Percentiles rank a stretch among this genome's conserved stretches.
These are phyloP conservation scores for Myiotriccus ornatus DNA, from an alignment of 2,797 vertebrate genomes.

Conservation along the genomic window DNA sequence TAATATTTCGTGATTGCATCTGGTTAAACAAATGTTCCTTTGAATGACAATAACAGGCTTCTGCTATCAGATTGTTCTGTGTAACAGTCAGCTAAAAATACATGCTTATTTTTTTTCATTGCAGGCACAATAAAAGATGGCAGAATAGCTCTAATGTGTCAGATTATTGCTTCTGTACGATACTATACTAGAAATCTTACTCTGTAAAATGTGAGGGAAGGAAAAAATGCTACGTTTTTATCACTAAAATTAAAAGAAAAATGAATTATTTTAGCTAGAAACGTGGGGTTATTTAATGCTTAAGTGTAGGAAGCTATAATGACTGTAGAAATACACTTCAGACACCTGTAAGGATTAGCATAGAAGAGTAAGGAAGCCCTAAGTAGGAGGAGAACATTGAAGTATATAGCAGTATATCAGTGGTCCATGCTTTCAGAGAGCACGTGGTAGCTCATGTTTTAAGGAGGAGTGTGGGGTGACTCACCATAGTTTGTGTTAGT, in stretches of 20 bases:
- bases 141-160: not conserved
- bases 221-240: not conserved
- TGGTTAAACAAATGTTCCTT: constrained; percentile 28
- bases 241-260: constrained; percentile 2
- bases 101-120: not conserved
- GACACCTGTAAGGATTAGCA: not conserved
- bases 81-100: constrained; percentile 28
- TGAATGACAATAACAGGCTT: constrained; percentile 27
- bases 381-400: not conserved
- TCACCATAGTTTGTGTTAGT: not conserved
- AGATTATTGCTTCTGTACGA: not conserved
- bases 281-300: not conserved
- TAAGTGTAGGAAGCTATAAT: constrained; percentile 4
- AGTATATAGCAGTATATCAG: not conserved
- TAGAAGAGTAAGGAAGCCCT: not conserved
- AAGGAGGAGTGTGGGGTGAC: no score
- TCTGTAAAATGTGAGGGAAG: not conserved
- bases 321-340: not conserved
- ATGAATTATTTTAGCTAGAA: not conserved
- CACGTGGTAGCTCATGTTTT: not conserved
- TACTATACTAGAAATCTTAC: not conserved
- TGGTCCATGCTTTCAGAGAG: not conserved
- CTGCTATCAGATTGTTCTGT: not conserved
- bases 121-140: constrained; percentile 16
- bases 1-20: constrained; percentile 1